Conservation (phyloP, 2,113 vertebrate species). For the Trichomycterus rosablanca region DNA sequence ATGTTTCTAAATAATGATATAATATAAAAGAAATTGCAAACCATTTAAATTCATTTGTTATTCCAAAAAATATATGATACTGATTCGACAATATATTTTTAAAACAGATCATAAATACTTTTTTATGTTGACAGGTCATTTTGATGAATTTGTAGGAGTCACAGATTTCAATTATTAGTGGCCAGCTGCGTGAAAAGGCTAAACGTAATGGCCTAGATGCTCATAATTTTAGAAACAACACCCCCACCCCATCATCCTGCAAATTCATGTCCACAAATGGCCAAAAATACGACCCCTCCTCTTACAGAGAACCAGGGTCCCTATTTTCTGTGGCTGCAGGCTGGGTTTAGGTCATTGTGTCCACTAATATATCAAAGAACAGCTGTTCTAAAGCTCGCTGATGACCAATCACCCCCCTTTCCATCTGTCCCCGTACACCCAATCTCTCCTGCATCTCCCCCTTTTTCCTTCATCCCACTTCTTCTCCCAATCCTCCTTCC, state of each 20-base stretch:
- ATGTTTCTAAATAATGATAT: no score
- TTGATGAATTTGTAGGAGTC: no score
- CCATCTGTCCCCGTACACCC: conserved; percentile 67
- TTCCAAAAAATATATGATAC: no score
- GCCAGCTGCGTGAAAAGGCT: conserved; percentile 4
- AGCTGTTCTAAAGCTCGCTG: conserved; percentile 71
- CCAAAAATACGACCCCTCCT: conserved; percentile 47
- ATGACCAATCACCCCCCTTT: conserved; percentile 68
- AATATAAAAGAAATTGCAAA: no score
- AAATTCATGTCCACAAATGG: conserved; percentile 69
- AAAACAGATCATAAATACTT: no score
- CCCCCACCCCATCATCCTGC: conserved; percentile 54
- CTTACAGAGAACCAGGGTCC: conserved; percentile 66
- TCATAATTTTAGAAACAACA: conserved; percentile 70
- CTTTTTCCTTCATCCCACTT: conserved; percentile 46
- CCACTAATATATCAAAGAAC: conserved; percentile 79
- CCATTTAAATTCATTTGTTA: no score
- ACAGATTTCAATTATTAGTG: not conserved
- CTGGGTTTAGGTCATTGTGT: conserved; percentile 76
- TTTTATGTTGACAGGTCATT: no score
- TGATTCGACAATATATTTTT: no score
- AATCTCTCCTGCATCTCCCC: conserved; percentile 55
- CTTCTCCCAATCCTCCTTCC: conserved; percentile 14
- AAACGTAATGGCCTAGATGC: conserved; percentile 62
- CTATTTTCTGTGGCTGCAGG: conserved; percentile 73